These are phyloP conservation scores for Drepana arcuata DNA, from an alignment of 1,140 invertebrate species.

Conservation along the genomic window DNA sequence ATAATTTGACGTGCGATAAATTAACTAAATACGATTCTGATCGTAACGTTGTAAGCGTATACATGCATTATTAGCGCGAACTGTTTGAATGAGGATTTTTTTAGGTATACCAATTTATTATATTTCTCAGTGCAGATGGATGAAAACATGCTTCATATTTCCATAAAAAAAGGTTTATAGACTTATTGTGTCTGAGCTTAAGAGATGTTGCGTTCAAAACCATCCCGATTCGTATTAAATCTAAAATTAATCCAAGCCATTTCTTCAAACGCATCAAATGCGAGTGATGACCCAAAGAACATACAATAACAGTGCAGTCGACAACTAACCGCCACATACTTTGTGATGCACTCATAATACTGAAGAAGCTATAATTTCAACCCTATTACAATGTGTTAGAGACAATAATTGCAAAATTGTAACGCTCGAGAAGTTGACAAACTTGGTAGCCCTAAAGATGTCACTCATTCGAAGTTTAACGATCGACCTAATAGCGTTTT, in stretches of 20 bases:
- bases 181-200: constrained; percentile 15
- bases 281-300: constrained; percentile 55
- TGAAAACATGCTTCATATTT: constrained; percentile 4
- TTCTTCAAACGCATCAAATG: constrained; percentile 55
- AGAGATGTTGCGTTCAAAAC: constrained; percentile 23
- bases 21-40: too few species aligned
- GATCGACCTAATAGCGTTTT: constrained; percentile 68
- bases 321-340: constrained; percentile 43
- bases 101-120: too few species aligned
- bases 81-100: too few species aligned
- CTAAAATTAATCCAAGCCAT: constrained; percentile 45
- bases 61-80: too few species aligned
- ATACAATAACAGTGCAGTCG: constrained; percentile 42
- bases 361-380: background rate
- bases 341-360: constrained; percentile 8
- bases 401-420: constrained; percentile 10
- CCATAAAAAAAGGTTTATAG: constrained; percentile 14
- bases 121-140: too few species aligned
- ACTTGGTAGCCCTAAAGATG: constrained; percentile 50
- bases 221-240: constrained; percentile 36
- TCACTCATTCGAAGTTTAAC: constrained; percentile 69
- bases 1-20: too few species aligned
- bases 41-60: too few species aligned
- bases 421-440: constrained; percentile 1
- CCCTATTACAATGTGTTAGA: constrained; percentile 11